Evolutionary conservation across 2,888 invertebrate genomes (phyloP), one percentile per base, ranked within the genome.

Genomic region (Conchocele bisecta): DNA sequence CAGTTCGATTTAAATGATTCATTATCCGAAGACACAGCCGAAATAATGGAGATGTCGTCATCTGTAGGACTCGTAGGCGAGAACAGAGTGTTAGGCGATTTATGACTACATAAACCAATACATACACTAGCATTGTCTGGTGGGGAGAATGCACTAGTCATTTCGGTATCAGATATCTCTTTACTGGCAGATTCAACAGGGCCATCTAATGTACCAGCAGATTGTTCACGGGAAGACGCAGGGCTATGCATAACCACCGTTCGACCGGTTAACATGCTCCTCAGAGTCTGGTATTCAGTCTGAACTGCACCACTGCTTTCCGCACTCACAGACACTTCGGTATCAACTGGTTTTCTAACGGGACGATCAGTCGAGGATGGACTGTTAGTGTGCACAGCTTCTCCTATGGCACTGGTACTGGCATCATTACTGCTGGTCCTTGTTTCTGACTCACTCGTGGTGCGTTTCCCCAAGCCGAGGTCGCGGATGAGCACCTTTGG

Each of bases 1-100:
- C 70, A 64, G 28, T 54, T 41, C 22, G 59, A 58, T 22, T 26
- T 51, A 2, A 73, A 51, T 3, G 78, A 78, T 37, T 82, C 83
- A 15, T 79, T 81, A 51, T 84, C 85, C 5, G 84, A 86, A 1
- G 81, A 81, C 20, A 64, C 60, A 4, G 82, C 76, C 20, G 78
- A 71, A 33, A 83, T 69, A 20, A 84, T 48, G 37, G 73, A 84
- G 17, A 83, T 41, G 17, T 59, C 58, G 59, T 82, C 79, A 64
- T 83, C 83, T 17, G n/a, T n/a, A n/a, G n/a, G n/a, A n/a, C n/a
- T n/a, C n/a, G n/a, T n/a, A n/a, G n/a, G n/a, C n/a, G n/a, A n/a
- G n/a, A n/a, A n/a, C n/a, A n/a, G n/a, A n/a, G n/a, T n/a, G n/a
- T n/a, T n/a, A n/a, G n/a, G n/a, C n/a, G n/a, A n/a, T n/a, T n/a